These are phyloP conservation scores for Atta cephalotes DNA, from an alignment of 1,140 invertebrate species.

Conservation along the genomic window DNA sequence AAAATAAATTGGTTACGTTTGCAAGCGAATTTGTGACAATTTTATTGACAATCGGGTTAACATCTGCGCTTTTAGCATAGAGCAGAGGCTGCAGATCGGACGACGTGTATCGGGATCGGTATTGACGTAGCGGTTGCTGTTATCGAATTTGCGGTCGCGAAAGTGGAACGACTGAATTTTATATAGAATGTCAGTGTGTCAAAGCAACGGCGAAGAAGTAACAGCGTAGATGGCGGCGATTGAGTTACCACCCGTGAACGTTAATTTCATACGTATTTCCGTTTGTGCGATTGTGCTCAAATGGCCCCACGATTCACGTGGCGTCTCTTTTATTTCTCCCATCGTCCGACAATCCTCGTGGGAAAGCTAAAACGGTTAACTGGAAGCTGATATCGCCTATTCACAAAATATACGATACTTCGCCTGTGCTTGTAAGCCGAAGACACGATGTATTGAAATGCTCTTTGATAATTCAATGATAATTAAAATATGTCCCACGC, in stretches of 20 bases:
- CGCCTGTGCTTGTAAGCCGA: not conserved
- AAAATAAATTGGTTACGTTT: constrained; percentile 35
- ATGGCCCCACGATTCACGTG: constrained; percentile 9
- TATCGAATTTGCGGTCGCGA: constrained; percentile 57
- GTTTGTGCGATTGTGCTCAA: constrained; percentile 15
- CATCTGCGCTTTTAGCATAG: constrained; percentile 48
- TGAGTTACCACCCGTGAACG: constrained; percentile 40
- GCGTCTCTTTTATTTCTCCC: constrained; percentile 22
- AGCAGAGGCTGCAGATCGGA: constrained; percentile 5
- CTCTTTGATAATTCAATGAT: not conserved
- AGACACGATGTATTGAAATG: constrained; percentile 45
- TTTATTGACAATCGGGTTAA: constrained; percentile 56
- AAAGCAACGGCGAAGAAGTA: constrained; percentile 42
- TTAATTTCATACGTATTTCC: constrained; percentile 55
- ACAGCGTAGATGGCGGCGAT: constrained; percentile 44
- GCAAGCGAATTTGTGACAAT: constrained; percentile 33
- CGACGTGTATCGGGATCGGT: constrained; percentile 53
- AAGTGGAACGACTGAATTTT: constrained; percentile 62
- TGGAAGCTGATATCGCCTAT: constrained; percentile 26
- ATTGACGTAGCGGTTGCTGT: constrained; percentile 55
- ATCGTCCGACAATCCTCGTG: constrained; percentile 39
- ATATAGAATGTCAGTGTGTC: constrained; percentile 54
- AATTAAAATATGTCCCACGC: not conserved
- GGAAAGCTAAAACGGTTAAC: constrained; percentile 44
- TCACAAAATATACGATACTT: constrained; percentile 14